phyloP scores from a whole-genome alignment of 2,113 vertebrate species.

The Mesoclemmys tuberculata region DNA sequence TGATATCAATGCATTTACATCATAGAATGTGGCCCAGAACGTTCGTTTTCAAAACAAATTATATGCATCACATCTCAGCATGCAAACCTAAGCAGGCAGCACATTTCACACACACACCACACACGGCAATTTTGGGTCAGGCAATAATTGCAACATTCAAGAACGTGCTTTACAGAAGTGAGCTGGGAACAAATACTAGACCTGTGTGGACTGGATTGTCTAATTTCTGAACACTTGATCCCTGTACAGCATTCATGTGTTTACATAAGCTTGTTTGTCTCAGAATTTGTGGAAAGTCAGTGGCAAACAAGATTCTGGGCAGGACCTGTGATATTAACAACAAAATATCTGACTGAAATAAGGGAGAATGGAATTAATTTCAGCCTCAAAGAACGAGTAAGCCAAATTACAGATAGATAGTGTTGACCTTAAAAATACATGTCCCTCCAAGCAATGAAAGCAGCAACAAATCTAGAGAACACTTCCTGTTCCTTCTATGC shows the following conservation, averaged over 20 bases:
- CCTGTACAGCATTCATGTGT: background rate
- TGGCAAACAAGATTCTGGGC: background rate
- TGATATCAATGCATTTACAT: background rate
- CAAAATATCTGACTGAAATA: slow-evolving; percentile 5
- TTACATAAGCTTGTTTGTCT: background rate
- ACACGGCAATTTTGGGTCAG: background rate
- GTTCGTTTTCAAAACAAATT: background rate
- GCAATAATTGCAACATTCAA: background rate
- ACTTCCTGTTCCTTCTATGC: background rate
- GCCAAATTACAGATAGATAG: background rate
- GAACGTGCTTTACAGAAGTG: background rate
- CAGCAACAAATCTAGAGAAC: background rate
- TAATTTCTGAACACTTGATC: background rate
- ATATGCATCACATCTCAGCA: background rate
- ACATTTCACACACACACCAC: background rate
- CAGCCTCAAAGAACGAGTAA: background rate
- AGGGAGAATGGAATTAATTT: background rate
- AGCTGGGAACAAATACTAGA: background rate
- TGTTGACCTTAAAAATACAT: background rate
- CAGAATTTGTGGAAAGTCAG: background rate
- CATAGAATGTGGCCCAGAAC: background rate
- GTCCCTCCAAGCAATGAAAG: background rate
- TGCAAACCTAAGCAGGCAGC: background rate
- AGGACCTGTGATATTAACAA: background rate
- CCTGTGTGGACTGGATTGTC: background rate